Evolutionary conservation across 2,113 vertebrate genomes (phyloP).

Genomic region (Thunnus maccoyii): DNA sequence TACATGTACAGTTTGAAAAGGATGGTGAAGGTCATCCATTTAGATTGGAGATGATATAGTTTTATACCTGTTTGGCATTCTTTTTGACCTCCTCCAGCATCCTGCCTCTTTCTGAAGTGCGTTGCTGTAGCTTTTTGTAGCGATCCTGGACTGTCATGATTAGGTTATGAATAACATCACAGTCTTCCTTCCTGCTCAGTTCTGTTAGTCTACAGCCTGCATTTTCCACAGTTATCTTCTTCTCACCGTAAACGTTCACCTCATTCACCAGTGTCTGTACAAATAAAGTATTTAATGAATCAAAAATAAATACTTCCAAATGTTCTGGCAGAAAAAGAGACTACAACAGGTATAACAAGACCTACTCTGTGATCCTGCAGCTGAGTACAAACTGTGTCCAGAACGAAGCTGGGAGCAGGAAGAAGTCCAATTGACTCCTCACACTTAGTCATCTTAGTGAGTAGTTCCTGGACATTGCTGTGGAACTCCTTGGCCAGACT

Average conservation of each 20-base stretch:
- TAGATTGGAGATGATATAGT: background rate
- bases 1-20: background rate
- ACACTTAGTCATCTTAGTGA: conserved; percentile 85
- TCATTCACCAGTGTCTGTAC: conserved; percentile 84
- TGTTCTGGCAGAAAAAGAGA: background rate
- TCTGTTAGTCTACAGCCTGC: conserved; percentile 81
- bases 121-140: conserved; percentile 84
- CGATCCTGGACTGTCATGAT: conserved; percentile 85
- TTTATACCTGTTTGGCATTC: conserved; percentile 85
- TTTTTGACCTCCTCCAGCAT: conserved; percentile 86
- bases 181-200: conserved; percentile 86
- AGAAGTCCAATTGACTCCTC: conserved; percentile 83
- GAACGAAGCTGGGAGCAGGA: conserved; percentile 85
- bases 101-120: conserved; percentile 77
- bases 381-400: conserved; percentile 86
- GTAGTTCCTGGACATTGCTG: conserved; percentile 87
- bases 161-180: conserved; percentile 84
- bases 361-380: conserved; percentile 89
- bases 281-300: background rate
- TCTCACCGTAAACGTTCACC: conserved; percentile 80
- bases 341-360: background rate
- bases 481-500: conserved; percentile 89
- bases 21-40: background rate
- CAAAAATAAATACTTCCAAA: background rate
- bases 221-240: conserved; percentile 80